Evolutionary conservation across 2,113 vertebrate species (phyloP).

Genomic region (Chelonoidis abingdonii): DNA sequence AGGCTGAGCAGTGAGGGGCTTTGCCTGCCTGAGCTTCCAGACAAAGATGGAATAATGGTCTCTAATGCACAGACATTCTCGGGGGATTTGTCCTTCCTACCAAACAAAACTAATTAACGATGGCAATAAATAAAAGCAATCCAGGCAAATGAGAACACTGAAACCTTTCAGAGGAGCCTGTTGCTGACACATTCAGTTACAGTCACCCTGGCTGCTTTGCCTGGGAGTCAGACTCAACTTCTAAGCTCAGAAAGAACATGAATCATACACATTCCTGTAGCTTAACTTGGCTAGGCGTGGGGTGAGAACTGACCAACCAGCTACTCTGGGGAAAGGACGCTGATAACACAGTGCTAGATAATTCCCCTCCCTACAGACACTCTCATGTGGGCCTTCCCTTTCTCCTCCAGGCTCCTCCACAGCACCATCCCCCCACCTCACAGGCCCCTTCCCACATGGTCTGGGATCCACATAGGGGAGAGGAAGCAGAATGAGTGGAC

Average conservation of each 20-base stretch:
- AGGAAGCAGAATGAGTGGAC: background rate
- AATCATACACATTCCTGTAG: background rate
- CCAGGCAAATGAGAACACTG: background rate
- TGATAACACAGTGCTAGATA: background rate
- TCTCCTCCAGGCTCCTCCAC: background rate
- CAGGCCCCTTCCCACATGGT: background rate
- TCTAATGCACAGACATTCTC: slow-evolving; percentile 43
- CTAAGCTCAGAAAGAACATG: background rate
- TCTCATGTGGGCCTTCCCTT: background rate
- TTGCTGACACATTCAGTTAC: background rate
- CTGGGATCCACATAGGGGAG: background rate
- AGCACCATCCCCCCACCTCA: background rate
- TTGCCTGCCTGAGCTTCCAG: slow-evolving; percentile 6
- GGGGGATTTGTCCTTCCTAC: slow-evolving; percentile 36
- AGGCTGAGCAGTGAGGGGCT: slow-evolving; percentile 16
- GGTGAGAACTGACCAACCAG: background rate
- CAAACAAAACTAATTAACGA: slow-evolving; percentile 48
- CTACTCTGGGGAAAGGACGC: background rate
- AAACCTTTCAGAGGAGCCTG: background rate
- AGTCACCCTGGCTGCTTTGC: background rate
- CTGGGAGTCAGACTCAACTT: fast-evolving
- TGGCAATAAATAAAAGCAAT: slow-evolving; percentile 59
- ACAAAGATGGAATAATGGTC: slow-evolving; percentile 61
- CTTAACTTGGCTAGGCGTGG: fast-evolving
- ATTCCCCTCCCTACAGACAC: background rate